Evolutionary conservation across 2,113 vertebrate genomes (phyloP), one percentile per base, ranked within the genome.

Genomic region (Pterocles gutturalis): DNA sequence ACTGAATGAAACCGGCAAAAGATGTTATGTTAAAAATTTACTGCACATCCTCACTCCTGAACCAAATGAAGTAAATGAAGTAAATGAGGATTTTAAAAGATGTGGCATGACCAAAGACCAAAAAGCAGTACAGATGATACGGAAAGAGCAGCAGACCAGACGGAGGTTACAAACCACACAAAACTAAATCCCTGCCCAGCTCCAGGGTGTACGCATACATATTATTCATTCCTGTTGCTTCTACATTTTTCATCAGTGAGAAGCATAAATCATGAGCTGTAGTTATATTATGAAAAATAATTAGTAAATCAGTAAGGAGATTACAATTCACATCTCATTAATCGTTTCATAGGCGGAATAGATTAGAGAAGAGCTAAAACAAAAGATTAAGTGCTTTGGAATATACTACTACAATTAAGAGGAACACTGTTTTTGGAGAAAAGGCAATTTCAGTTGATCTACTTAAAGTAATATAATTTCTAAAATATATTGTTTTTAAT

Each of bases 311-410:
- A 94, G 81, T 85, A 90, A 88, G 82, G 79, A 96, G 70, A 92
- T 95, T 94, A 91, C 71, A 83, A 90, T 93, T 90, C 79, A 80
- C 90, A 90, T 93, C 75, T 93, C 87, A 94, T 95, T 94, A 94
- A 86, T 94, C 85, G 46, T 88, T 55, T 90, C 82, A 77, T 8
- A 86, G 57, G 46, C 86, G 90, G 67, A 73, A 87, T 0, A 92
- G 71, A 82, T 93, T 54, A 83, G 54, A 84, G 72, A 83, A 80
- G n/a, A 93, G 57, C 43, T 64, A 92, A 83, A 94, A 34, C 57
- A 90, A 85, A 80, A 93, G 85, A 75, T 58, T n/a, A 82, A 73
- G 64, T 55, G 77, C 57, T 90, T 53, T 86, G 48, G 48, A 90
- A 81, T 64, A n/a, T 20, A 38, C 36, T 71, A 13, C 34, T 51